Percentiles rank a stretch among this genome's conserved stretches.
Evolutionary conservation across 2,113 vertebrate species (phyloP).

Genomic region (Rhipidura dahli): DNA sequence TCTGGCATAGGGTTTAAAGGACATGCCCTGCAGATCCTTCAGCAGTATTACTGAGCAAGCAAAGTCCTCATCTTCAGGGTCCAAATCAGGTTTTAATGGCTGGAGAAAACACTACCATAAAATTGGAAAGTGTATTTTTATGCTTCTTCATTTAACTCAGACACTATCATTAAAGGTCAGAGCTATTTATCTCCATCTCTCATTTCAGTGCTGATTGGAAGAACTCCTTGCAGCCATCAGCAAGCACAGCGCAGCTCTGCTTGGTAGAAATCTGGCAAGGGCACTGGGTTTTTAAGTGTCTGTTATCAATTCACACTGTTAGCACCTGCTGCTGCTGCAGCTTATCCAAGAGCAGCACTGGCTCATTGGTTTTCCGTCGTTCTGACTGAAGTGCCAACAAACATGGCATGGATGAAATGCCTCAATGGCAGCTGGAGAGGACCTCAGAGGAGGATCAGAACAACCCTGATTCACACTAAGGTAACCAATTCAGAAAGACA

Average conservation of each 20-base stretch:
- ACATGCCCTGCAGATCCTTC: not conserved
- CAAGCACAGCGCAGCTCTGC: not conserved
- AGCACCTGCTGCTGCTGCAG: constrained; percentile 17
- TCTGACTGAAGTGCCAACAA: not conserved
- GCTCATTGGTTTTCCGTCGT: not conserved
- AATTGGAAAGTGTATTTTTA: not conserved
- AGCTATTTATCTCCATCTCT: not conserved
- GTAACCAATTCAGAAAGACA: not conserved
- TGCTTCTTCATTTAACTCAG: not conserved
- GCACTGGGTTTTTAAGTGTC: not conserved
- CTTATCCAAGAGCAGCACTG: not conserved
- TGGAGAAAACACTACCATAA: not conserved
- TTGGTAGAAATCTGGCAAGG: not conserved
- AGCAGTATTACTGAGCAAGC: not conserved
- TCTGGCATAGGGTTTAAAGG: not conserved
- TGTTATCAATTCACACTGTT: not conserved
- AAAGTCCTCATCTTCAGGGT: not conserved
- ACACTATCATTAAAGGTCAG: not conserved
- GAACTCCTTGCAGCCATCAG: not conserved
- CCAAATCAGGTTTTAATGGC: not conserved
- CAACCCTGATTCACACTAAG: not conserved
- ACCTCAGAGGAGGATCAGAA: not conserved
- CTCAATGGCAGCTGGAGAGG: not conserved
- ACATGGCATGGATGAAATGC: not conserved
- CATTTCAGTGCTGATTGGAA: not conserved